Evolutionary conservation across 2,888 invertebrate genomes (phyloP).

Genomic region (Drosophila lacicola): DNA sequence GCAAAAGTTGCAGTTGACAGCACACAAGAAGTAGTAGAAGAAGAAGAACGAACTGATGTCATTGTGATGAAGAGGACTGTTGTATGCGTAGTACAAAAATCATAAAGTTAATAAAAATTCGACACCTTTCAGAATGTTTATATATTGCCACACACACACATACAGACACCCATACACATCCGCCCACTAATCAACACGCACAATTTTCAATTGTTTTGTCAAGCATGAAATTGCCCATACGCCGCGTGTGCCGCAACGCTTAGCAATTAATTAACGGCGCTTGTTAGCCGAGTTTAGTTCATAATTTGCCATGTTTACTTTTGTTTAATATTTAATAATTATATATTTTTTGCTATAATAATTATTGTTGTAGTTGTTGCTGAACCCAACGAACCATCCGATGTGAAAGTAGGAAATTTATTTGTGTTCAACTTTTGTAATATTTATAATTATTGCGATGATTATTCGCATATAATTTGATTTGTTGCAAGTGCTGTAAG

Average conservation of each 20-base stretch:
- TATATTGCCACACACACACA: constrained; percentile 4
- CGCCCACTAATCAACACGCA: constrained; percentile 27
- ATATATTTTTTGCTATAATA: constrained; percentile 4
- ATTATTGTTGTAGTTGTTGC: neutral
- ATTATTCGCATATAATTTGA: constrained; percentile 35
- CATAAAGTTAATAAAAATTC: constrained; percentile 15
- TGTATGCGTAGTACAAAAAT: neutral
- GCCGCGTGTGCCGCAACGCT: constrained; percentile 24
- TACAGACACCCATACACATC: neutral
- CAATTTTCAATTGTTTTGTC: constrained; percentile 25
- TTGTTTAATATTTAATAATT: constrained; percentile 29
- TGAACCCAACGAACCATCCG: constrained; percentile 45
- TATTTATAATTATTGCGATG: constrained; percentile 30
- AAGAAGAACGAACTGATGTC: neutral
- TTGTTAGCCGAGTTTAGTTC: constrained; percentile 17
- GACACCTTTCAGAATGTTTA: constrained; percentile 24
- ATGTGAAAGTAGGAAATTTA: constrained; percentile 55
- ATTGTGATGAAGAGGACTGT: constrained; percentile 1
- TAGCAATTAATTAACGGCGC: constrained; percentile 27
- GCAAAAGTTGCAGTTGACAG: constrained; percentile 33
- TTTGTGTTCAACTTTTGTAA: constrained; percentile 15
- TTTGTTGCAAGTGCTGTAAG: constrained; percentile 30
- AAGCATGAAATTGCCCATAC: constrained; percentile 53
- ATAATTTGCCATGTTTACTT: constrained; percentile 26
- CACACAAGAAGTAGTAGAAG: neutral